Conservation (phyloP, 2,888 invertebrate genomes). For the Hermaeophaga mercurialis region DNA sequence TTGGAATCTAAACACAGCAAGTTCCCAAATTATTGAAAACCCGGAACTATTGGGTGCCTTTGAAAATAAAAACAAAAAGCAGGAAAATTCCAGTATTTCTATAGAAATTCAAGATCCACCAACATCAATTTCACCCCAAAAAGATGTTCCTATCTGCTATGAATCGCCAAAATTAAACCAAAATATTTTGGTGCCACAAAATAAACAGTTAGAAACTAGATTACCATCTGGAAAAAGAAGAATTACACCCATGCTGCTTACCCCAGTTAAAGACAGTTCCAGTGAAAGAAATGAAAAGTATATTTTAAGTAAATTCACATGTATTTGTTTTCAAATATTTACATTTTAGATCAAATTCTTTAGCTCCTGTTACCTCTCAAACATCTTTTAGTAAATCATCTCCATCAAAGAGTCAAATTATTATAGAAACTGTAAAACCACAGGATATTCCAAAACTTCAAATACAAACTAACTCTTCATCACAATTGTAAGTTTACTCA, state of each 20-base stretch:
- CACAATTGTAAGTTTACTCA: constrained; percentile 14
- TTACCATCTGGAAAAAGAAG: constrained; percentile 93
- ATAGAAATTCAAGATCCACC: constrained; percentile 29
- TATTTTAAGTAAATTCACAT: too few species aligned
- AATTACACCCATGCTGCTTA: constrained; percentile 94
- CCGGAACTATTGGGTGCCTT: constrained; percentile 66
- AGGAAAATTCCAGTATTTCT: constrained; percentile 43
- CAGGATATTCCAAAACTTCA: constrained; percentile 30
- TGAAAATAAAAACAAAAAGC: constrained; percentile 61
- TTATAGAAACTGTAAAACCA: constrained; percentile 73
- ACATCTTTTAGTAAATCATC: constrained; percentile 76
- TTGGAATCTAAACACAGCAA: constrained; percentile 57
- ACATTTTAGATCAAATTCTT: constrained; percentile 54
- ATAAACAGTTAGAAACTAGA: constrained; percentile 91
- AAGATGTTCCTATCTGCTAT: constrained; percentile 36
- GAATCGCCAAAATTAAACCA: constrained; percentile 46
- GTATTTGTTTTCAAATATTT: too few species aligned
- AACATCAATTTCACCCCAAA: constrained; percentile 37
- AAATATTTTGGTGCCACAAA: constrained; percentile 69
- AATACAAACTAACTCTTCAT: neutral
- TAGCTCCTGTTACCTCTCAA: constrained; percentile 55
- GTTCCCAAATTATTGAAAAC: constrained; percentile 70
- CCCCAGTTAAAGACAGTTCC: constrained; percentile 38
- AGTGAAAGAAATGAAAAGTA: constrained; percentile 21
- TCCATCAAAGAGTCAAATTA: constrained; percentile 78